Evolutionary conservation across 2,113 vertebrate species (phyloP).

Genomic region (Centropus unirufus): DNA sequence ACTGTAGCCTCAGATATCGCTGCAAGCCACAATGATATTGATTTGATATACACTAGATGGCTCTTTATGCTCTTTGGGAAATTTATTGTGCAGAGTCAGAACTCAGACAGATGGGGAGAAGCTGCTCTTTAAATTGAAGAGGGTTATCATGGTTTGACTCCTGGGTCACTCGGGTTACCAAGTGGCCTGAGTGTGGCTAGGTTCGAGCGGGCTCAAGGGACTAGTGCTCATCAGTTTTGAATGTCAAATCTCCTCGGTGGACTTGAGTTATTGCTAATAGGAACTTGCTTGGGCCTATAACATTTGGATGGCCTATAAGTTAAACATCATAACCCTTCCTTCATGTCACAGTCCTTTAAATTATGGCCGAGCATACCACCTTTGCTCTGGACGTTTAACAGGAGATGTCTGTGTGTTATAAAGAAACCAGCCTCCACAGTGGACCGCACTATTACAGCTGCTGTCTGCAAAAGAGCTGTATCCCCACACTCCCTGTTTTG

Average conservation of each 20-base stretch:
- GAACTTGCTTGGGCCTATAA: conserved; percentile 79
- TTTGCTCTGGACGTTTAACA: conserved; percentile 66
- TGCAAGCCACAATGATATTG: conserved; percentile 84
- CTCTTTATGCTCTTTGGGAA: conserved; percentile 85
- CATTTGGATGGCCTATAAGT: conserved; percentile 85
- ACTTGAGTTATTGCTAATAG: conserved; percentile 86
- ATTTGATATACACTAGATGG: conserved; percentile 88
- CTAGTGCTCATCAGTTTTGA: conserved; percentile 83
- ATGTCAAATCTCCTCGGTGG: conserved; percentile 82
- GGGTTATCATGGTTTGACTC: conserved; percentile 83
- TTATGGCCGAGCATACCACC: conserved; percentile 74
- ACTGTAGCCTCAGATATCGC: conserved; percentile 84
- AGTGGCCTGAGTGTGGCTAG: conserved; percentile 80
- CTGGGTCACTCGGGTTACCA: conserved; percentile 79
- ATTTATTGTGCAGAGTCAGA: conserved; percentile 85
- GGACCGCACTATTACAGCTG: not conserved
- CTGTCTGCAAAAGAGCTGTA: not conserved
- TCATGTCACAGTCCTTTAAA: conserved; percentile 76
- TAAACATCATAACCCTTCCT: conserved; percentile 82
- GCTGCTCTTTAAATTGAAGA: conserved; percentile 84
- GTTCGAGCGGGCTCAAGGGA: conserved; percentile 77
- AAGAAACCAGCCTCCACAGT: conserved; percentile 47
- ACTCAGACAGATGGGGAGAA: conserved; percentile 78
- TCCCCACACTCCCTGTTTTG: not conserved
- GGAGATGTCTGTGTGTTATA: not conserved